Evolutionary conservation across 1,140 invertebrate species (phyloP), one percentile per base, ranked within the genome.

Genomic region (Dysdera silvatica): DNA sequence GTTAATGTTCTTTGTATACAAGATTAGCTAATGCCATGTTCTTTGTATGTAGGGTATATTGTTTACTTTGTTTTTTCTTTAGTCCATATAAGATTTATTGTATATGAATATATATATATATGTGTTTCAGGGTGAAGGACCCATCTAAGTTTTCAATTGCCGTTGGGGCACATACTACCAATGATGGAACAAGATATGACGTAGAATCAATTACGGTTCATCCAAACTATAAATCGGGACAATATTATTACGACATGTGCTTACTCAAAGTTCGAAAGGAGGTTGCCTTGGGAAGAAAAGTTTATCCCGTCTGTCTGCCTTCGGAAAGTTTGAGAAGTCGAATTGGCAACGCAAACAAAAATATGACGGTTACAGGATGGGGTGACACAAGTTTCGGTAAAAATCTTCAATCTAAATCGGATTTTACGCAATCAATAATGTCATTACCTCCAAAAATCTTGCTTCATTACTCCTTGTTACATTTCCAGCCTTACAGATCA

Each of bases 191-290:
- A 16, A 52, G 60, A 8, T 60, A 60, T 23, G 2, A 23, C 1
- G 57, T 65, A 18, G 29, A 54, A 18, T 20, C 31, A 3, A 26
- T 60, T 2, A 31, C 23, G n/a, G n/a, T 85, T 26, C 90, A 95
- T 76, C 89, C 89, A 0, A 82, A 86, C 35, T 95, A 93, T 75
- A 89, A 89, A 66, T 84, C 88, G 0, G 84, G 85, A 0, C 89
- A 93, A 77, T 94, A 93, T 70, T 83, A 87, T 66, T 93, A 94
- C 72, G 91, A 95, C 69, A 83, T 95, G 6, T 89, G 90, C 1
- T 74, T 94, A 16, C 82, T 95, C 0, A 87, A 88, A 65, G 76
- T 94, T n/a, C 84, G 87, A 61, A 79, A 83, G 52, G 82, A 84
- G 45, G 88, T 93, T 3, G 78, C 82, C 16, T 92, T 88, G 71